Percentiles rank a stretch among this genome's conserved stretches.
Conservation (phyloP, 2,888 invertebrate genomes). For the Temnothorax ravouxi region DNA sequence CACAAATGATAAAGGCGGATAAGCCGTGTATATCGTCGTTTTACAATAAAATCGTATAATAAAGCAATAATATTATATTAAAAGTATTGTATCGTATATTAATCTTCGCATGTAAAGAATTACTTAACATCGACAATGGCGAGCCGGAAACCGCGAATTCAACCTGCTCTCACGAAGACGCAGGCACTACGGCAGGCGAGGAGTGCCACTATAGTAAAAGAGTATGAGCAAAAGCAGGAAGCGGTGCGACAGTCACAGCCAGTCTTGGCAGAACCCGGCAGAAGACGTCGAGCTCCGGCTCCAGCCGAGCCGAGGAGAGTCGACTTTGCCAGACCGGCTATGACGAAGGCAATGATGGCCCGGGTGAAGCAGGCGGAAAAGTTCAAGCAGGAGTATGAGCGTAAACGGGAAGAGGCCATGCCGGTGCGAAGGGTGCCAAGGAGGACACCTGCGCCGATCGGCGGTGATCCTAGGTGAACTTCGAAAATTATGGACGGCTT, state of each 20-base stretch:
- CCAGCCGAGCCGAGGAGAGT: conserved; percentile 76
- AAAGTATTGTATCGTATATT: conserved; percentile 1
- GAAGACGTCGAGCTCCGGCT: neutral
- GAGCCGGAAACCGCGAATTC: conserved; percentile 42
- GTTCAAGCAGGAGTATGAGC: conserved; percentile 68
- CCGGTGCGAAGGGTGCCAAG: conserved; percentile 57
- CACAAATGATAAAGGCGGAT: neutral
- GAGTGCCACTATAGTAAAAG: conserved; percentile 71
- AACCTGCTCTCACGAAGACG: conserved; percentile 70
- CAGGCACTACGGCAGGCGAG: conserved; percentile 76
- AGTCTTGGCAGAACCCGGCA: conserved; percentile 58
- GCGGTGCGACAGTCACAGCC: conserved; percentile 11
- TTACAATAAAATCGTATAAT: conserved; percentile 8
- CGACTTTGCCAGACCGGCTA: conserved; percentile 75
- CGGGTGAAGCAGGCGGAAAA: conserved; percentile 77
- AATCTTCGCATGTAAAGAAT: neutral
- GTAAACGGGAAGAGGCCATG: conserved; percentile 50
- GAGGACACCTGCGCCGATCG: conserved; percentile 72
- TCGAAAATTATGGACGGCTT: neutral
- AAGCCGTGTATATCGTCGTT: neutral
- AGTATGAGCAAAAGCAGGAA: conserved; percentile 56
- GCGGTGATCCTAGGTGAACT: conserved; percentile 74
- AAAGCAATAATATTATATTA: neutral
- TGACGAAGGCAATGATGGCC: conserved; percentile 81
- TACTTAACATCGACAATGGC: conserved; percentile 39